Conservation (phyloP, 2,888 invertebrate genomes). For the Pyrrhosoma nymphula region DNA sequence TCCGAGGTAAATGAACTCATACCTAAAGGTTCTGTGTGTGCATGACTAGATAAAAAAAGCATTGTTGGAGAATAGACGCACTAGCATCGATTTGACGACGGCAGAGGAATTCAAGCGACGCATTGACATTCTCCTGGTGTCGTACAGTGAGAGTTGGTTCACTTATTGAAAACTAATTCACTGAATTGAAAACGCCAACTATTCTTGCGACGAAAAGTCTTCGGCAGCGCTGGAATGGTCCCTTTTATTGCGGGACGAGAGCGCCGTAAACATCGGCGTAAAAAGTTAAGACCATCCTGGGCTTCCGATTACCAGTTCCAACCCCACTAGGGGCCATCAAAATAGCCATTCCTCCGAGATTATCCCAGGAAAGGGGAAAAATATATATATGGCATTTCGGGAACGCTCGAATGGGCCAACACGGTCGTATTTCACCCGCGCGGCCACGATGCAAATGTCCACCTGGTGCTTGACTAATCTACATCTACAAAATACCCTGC, state of each 20-base stretch:
- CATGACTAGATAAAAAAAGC: no score
- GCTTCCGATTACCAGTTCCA: neutral
- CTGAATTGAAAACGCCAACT: neutral
- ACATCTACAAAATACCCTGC: no score
- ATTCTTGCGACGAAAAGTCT: neutral
- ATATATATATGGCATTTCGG: neutral
- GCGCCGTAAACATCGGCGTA: constrained; percentile 19
- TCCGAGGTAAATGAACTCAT: no score
- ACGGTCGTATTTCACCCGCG: neutral
- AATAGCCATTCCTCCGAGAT: neutral
- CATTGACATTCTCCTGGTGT: neutral
- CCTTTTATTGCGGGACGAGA: neutral
- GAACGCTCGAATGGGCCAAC: neutral
- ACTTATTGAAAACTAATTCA: neutral
- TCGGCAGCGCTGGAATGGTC: neutral
- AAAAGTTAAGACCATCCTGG: neutral
- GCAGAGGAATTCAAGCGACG: neutral
- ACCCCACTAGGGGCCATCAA: neutral
- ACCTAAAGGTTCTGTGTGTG: no score
- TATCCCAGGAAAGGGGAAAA: neutral
- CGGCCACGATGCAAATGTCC: neutral
- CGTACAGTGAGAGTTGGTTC: neutral
- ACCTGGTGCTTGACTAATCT: neutral
- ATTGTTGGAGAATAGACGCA: neutral
- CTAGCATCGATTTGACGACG: neutral